Conservation (phyloP, 2,888 invertebrate genomes). For the Sesia bembeciformis region DNA sequence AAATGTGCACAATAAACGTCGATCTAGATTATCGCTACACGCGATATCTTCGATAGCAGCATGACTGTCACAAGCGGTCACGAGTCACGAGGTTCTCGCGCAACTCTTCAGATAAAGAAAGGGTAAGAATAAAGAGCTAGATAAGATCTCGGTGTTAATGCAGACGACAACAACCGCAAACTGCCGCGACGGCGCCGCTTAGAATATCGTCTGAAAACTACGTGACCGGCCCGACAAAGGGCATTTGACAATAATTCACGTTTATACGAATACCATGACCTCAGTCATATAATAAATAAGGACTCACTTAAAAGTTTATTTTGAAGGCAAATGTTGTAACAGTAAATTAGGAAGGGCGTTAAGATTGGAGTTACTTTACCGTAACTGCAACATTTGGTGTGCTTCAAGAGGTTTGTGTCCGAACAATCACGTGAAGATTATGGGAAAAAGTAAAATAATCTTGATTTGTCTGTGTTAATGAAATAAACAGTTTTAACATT, state of each 20-base stretch:
- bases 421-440: conserved; percentile 31
- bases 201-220: conserved; percentile 14
- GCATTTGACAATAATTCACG: conserved; percentile 35
- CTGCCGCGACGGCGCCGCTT: no score
- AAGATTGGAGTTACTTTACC: conserved; percentile 10
- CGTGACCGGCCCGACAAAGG: conserved; percentile 41
- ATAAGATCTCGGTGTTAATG: conserved; percentile 17
- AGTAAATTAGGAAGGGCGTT: conserved; percentile 5
- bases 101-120: conserved; percentile 33
- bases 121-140: conserved; percentile 31
- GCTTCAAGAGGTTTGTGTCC: conserved; percentile 34
- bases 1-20: conserved; percentile 28
- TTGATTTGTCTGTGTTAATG: no score
- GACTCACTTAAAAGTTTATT: no score
- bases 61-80: conserved; percentile 13
- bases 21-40: conserved; percentile 28
- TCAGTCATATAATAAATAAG: conserved; percentile 3
- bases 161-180: no score
- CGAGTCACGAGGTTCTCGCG: conserved; percentile 43
- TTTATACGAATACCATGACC: conserved; percentile 27
- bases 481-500: no score
- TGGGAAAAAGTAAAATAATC: conserved; percentile 14
- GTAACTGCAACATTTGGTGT: conserved; percentile 29
- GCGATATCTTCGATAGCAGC: conserved; percentile 25
- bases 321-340: no score